These are phyloP conservation scores for Odontothrips loti DNA, from an alignment of 2,888 invertebrate genomes.

Conservation along the genomic window DNA sequence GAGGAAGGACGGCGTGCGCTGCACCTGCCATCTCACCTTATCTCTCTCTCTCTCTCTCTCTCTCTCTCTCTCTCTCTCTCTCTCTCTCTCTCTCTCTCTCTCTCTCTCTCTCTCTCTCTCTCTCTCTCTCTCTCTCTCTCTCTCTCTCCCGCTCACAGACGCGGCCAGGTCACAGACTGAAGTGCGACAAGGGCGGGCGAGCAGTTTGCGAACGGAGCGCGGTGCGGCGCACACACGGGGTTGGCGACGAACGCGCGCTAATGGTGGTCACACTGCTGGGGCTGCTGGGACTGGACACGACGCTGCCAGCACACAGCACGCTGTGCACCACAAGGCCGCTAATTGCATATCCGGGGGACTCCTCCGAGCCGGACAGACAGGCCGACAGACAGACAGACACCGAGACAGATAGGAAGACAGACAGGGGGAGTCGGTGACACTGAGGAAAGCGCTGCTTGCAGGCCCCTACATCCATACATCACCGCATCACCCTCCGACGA, in stretches of 20 bases:
- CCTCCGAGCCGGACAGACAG: neutral
- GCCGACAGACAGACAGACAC: neutral
- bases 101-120: slow-evolving; percentile 11
- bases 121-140: neutral
- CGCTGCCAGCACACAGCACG: no score
- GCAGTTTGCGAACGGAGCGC: neutral
- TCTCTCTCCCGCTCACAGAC: neutral
- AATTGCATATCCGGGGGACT: neutral
- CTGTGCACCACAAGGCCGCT: neutral
- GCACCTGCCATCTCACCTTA: neutral
- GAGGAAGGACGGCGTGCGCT: neutral
- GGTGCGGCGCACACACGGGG: neutral
- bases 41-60: slow-evolving; percentile 15
- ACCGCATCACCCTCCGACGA: no score
- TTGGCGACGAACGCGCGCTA: neutral
- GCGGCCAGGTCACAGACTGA: neutral
- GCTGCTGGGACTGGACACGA: no score
- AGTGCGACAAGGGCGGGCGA: neutral
- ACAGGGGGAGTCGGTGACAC: neutral
- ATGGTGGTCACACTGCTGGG: neutral
- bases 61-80: slow-evolving; percentile 18
- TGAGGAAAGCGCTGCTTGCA: neutral
- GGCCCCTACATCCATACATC: neutral
- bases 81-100: slow-evolving; percentile 18
- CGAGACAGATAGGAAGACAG: neutral